Base-by-base conservation (phyloP, 92 coral and sea anemone species). In the Parazoanthus swiftii region DNA sequence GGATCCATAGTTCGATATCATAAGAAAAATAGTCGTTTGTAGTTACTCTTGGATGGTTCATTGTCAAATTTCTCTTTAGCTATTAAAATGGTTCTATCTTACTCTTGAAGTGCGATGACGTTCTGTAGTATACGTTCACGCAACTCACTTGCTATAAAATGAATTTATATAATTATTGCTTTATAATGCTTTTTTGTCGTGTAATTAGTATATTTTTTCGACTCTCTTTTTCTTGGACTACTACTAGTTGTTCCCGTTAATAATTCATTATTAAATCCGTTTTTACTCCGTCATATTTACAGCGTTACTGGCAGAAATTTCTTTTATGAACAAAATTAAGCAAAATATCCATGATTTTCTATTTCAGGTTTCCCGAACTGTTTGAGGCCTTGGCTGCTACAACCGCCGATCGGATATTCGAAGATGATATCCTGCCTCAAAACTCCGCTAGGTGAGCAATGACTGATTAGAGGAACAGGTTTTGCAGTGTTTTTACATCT, bases 361-460 rank as follows among this genome's bases (percentile, higher is more conserved):
- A 1, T 9, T 78, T 0, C 58, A 96, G 99, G 91, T 97, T 95
- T 88, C 99, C 99, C 20, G 91, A 89, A 25, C 81, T 97, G 66
- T 97, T 97, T 86, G 98, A 95, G 43, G 89, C 85, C 43, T 77
- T 97, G 23, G 95, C 94, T 23, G 82, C 79, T 39, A 29, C 93
- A 74, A 89, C 76, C 63, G 33, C 63, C 59, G 94, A 95, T 15
- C 91, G 89, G 71, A 70, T 76, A 43, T 93, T 85, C 67, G 92
- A 92, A 93, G 90, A 88, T 63, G 98, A 95, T 74, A 58, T 95
- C 71, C 58, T 83, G 18, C 11, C 66, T 67, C 81, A 79, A 33
- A 74, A 79, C 56, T 71, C 91, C 21, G 81, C 88, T 92, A 93
- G 82, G 85, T 93, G 74, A 75, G 26, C 63, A 79, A 38, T 36